A percentile compares a stretch with the other conserved stretches of the same genome.
These are phyloP conservation scores for Takifugu bimaculatus DNA, from an alignment of 2,113 vertebrate genomes.

Conservation along the genomic window DNA sequence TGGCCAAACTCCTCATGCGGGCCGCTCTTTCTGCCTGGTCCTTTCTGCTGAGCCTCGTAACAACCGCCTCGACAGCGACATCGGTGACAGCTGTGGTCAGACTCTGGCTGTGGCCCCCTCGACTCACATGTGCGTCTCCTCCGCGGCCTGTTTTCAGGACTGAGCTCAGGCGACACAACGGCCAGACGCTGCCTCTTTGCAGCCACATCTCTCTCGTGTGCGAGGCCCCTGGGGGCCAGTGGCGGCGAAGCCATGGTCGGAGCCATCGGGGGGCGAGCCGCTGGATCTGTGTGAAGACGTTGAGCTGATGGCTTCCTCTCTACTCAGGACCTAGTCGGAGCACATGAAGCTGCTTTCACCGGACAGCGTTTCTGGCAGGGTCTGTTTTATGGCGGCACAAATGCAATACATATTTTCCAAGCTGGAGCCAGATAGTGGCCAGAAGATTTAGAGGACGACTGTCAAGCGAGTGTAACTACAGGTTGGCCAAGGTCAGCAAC, in stretches of 20 bases:
- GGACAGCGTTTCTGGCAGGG: not conserved
- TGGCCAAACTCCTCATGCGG: slow-evolving; percentile 8
- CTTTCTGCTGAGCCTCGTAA: slow-evolving; percentile 24
- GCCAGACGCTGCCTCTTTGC: slow-evolving; percentile 17
- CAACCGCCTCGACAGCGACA: slow-evolving; percentile 20
- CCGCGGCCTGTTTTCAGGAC: slow-evolving; percentile 12
- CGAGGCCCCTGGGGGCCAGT: slow-evolving; percentile 25
- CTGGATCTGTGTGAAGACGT: slow-evolving; percentile 39
- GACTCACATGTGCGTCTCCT: slow-evolving; percentile 25
- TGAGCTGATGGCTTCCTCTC: slow-evolving; percentile 39
- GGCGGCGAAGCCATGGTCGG: slow-evolving; percentile 60
- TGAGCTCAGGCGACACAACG: slow-evolving; percentile 23
- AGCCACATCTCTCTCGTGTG: slow-evolving; percentile 13
- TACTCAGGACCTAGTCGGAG: not conserved
- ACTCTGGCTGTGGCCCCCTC: slow-evolving; percentile 27
- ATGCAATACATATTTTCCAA: slow-evolving; percentile 30
- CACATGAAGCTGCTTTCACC: no score
- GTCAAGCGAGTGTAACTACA: slow-evolving; percentile 33
- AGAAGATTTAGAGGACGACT: slow-evolving; percentile 39
- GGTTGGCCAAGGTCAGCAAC: slow-evolving; percentile 60
- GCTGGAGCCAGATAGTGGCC: slow-evolving; percentile 27
- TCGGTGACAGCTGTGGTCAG: slow-evolving; percentile 13
- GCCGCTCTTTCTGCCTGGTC: not conserved
- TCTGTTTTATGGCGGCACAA: slow-evolving; percentile 1
- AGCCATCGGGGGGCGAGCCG: slow-evolving; percentile 59